Conservation (phyloP, 2,113 vertebrate species). For the Grus americana region DNA sequence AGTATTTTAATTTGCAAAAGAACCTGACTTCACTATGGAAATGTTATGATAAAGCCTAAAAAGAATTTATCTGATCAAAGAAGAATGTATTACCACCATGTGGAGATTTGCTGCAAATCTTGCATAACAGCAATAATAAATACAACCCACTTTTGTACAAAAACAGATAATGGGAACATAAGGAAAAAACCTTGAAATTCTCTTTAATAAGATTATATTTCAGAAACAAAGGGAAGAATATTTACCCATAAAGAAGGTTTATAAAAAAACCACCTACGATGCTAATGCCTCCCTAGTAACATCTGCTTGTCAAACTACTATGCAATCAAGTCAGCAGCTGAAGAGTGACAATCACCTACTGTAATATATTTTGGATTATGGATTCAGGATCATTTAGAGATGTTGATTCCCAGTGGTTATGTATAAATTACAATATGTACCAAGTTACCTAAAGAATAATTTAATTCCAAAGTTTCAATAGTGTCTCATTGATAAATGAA, state of each 20-base stretch:
- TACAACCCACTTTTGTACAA: conserved; percentile 1
- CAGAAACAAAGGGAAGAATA: background rate
- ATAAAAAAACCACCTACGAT: background rate
- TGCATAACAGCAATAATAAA: conserved; percentile 63
- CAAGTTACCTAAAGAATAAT: conserved; percentile 31
- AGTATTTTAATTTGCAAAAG: conserved; percentile 49
- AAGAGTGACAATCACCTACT: conserved; percentile 28
- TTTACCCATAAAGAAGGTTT: background rate
- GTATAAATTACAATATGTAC: conserved; percentile 37
- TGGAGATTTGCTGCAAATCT: conserved; percentile 61
- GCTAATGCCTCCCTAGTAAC: background rate
- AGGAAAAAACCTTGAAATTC: background rate
- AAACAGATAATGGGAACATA: conserved; percentile 47
- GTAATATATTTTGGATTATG: conserved; percentile 7
- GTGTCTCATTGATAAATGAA: background rate
- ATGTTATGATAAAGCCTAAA: conserved; percentile 58
- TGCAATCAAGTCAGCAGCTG: conserved; percentile 20
- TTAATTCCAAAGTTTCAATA: conserved; percentile 20
- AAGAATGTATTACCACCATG: conserved; percentile 41
- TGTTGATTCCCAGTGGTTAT: conserved; percentile 28
- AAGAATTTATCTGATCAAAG: conserved; percentile 70
- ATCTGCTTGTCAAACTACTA: conserved; percentile 13
- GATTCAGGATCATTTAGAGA: conserved; percentile 27
- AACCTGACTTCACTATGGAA: conserved; percentile 30
- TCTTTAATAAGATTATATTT: background rate